A percentile compares a stretch with the other conserved stretches of the same genome.
Conservation (phyloP, 1,140 invertebrate genomes). For the Conus ventricosus region DNA sequence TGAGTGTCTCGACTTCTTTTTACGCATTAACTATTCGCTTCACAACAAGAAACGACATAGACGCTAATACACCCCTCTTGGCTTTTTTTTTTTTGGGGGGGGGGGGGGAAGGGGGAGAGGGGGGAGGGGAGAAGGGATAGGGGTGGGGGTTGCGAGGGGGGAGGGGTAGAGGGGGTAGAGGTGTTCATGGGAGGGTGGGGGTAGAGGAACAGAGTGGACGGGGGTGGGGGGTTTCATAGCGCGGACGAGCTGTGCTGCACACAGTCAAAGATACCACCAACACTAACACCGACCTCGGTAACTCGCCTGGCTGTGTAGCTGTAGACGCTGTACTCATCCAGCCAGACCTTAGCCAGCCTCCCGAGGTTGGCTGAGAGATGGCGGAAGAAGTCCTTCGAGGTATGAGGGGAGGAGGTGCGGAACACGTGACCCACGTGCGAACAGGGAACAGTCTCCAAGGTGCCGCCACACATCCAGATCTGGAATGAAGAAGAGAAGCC, state of each 20-base stretch:
- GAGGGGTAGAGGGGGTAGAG: not conserved
- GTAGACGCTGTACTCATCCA: constrained; percentile 90
- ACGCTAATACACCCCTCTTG: not conserved
- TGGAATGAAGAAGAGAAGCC: constrained; percentile 64
- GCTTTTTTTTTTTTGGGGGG: not conserved
- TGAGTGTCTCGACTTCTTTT: no score
- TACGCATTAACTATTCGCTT: no score
- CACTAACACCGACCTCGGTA: not conserved
- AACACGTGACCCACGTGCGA: constrained; percentile 98
- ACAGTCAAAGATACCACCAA: not conserved
- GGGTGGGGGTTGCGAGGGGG: not conserved
- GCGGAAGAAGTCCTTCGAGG: constrained; percentile 26
- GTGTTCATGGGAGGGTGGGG: not conserved
- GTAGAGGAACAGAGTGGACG: not conserved
- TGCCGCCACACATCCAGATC: constrained; percentile 98
- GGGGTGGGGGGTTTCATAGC: not conserved
- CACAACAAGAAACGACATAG: no score
- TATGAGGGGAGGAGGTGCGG: constrained; percentile 94
- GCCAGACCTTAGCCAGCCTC: constrained; percentile 76
- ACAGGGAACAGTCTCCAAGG: constrained; percentile 95
- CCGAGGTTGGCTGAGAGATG: constrained; percentile 69
- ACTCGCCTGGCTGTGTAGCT: not conserved
- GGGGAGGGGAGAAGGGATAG: no score
- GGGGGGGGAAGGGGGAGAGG: no score
- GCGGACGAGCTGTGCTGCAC: not conserved